Evolutionary conservation across 2,113 vertebrate genomes (phyloP).

Genomic region (Rhinolophus sinicus): DNA sequence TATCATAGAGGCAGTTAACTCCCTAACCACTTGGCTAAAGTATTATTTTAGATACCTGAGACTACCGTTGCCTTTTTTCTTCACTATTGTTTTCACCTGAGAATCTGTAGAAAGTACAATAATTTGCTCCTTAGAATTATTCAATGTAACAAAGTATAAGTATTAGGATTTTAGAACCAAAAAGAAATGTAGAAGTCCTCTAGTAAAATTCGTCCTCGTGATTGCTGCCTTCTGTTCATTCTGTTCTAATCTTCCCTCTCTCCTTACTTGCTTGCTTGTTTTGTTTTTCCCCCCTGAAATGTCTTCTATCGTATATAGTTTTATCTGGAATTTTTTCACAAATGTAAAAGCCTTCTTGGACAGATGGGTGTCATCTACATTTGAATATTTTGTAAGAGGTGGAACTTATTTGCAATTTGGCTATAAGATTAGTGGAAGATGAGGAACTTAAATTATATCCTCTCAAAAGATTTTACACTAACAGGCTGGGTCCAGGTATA

Average conservation of each 20-base stretch:
- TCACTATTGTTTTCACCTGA: background rate
- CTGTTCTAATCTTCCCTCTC: background rate
- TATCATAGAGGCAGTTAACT: background rate
- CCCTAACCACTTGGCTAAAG: background rate
- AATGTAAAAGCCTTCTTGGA: background rate
- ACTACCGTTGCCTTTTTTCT: background rate
- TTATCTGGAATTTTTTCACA: background rate
- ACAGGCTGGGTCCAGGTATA: background rate
- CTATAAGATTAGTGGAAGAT: background rate
- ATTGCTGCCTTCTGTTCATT: background rate
- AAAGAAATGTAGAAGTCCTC: background rate
- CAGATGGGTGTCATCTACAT: background rate
- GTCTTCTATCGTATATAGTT: background rate
- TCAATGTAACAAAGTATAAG: background rate
- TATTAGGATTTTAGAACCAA: background rate
- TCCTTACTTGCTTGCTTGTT: background rate
- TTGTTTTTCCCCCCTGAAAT: background rate
- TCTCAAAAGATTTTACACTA: background rate
- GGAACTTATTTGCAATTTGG: background rate
- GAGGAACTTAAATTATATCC: background rate
- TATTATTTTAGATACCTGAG: background rate
- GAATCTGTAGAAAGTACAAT: constrained; percentile 6
- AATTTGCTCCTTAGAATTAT: background rate
- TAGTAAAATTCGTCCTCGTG: background rate
- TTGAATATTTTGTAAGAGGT: constrained; percentile 10